phyloP scores from a whole-genome alignment of 1,140 invertebrate genomes.

The Zaprionus nigranus region DNA sequence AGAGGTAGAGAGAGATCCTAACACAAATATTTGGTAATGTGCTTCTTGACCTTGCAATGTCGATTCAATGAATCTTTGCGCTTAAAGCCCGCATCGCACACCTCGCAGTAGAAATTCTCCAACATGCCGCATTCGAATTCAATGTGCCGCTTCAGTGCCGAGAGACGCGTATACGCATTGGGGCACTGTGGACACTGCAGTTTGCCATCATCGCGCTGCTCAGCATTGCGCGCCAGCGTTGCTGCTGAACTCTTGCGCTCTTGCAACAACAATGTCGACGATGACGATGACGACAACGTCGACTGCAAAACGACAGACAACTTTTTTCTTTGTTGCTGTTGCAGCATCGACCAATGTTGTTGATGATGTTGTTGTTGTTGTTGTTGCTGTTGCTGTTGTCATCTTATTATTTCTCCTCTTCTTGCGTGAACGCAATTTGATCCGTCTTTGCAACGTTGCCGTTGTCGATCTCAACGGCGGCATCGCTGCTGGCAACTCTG shows the following conservation, averaged over 20 bases:
- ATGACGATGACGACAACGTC: neutral
- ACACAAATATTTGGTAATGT: conserved; percentile 74
- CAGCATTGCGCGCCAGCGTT: conserved; percentile 57
- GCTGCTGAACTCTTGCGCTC: conserved; percentile 60
- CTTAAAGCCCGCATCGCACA: conserved; percentile 75
- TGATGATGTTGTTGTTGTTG: neutral
- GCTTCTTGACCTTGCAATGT: conserved; percentile 83
- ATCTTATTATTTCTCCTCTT: conserved; percentile 31
- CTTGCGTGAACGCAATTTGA: conserved; percentile 62
- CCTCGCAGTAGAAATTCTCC: conserved; percentile 68
- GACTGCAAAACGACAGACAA: conserved; percentile 11
- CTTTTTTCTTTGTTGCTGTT: neutral
- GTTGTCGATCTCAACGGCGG: conserved; percentile 13
- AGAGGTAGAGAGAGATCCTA: conserved; percentile 28
- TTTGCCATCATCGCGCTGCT: conserved; percentile 63
- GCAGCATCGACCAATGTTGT: neutral
- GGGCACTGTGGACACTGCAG: conserved; percentile 72
- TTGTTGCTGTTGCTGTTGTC: neutral
- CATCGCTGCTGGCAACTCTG: conserved; percentile 16
- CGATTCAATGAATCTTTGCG: conserved; percentile 81
- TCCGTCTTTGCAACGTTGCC: conserved; percentile 43
- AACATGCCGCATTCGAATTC: conserved; percentile 62
- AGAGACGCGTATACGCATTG: conserved; percentile 68
- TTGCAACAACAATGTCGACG: conserved; percentile 32
- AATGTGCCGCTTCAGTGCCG: conserved; percentile 75